A percentile compares a stretch with the other conserved stretches of the same genome.
These are phyloP conservation scores for Trichopria drosophilae DNA, from an alignment of 2,888 invertebrate species.

Conservation along the genomic window DNA sequence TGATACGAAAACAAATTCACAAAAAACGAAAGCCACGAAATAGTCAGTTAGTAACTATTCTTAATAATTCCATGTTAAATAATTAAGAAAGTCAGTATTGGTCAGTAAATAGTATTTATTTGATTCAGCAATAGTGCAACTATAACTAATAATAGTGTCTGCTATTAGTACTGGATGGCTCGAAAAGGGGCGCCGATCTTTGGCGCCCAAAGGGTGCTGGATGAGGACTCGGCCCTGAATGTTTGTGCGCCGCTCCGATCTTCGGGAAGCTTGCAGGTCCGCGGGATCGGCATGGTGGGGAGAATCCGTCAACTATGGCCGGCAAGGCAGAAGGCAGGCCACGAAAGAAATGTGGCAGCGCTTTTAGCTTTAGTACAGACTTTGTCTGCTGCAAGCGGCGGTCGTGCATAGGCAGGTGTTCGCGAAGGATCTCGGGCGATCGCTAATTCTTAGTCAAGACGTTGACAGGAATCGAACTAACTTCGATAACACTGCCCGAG, in stretches of 20 bases:
- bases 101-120: not conserved
- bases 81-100: not conserved
- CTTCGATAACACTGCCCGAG: no score
- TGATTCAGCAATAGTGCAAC: no score
- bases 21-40: no score
- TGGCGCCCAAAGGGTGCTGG: conserved; percentile 8
- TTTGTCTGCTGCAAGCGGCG: conserved; percentile 54
- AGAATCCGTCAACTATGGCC: conserved; percentile 53
- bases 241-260: conserved; percentile 42
- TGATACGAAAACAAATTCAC: no score
- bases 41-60: no score
- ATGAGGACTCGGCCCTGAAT: conserved; percentile 43
- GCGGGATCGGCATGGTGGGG: conserved; percentile 35
- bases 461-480: no score
- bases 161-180: no score
- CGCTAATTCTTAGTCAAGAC: no score
- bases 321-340: conserved; percentile 52
- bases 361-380: conserved; percentile 53
- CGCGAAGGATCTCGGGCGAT: no score
- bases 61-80: no score
- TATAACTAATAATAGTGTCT: no score
- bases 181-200: no score
- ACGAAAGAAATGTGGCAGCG: conserved; percentile 55
- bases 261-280: conserved; percentile 7
- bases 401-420: conserved; percentile 43